Percentiles rank a stretch among this genome's conserved stretches.
Evolutionary conservation across 2,797 vertebrate species (phyloP).

Genomic region (Phoxinus dragarum): DNA sequence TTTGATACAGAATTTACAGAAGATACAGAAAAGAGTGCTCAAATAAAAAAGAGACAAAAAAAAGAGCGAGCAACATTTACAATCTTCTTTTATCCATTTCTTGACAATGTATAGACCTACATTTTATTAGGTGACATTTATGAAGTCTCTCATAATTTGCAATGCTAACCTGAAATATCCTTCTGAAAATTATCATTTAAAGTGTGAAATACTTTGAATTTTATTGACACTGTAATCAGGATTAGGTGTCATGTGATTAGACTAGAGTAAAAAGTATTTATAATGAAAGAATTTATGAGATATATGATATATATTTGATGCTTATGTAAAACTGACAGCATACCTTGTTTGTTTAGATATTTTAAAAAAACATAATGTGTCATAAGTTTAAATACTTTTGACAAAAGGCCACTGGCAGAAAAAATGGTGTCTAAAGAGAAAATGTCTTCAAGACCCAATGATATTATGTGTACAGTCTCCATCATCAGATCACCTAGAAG

Average conservation of each 20-base stretch:
- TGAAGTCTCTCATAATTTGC: not conserved
- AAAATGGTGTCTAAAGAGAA: conserved; percentile 5
- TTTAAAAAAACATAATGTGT: not conserved
- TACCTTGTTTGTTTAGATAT: not conserved
- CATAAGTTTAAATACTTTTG: not conserved
- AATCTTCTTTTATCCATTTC: no score
- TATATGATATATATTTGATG: no score
- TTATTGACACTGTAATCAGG: no score
- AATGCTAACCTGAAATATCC: not conserved
- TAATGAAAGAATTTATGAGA: no score
- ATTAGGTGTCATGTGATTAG: no score
- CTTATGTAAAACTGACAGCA: no score
- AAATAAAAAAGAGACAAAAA: no score
- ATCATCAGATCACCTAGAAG: fast-evolving
- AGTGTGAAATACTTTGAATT: not conserved
- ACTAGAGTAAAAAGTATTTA: not conserved
- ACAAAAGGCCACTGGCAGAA: not conserved
- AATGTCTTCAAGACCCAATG: not conserved
- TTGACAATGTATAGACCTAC: not conserved
- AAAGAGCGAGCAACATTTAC: no score
- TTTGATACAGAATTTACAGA: no score
- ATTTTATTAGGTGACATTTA: not conserved
- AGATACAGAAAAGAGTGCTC: no score
- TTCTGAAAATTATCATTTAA: not conserved
- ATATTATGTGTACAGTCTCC: not conserved